Conservation (phyloP, 2,888 invertebrate species). For the Phortica okadai region DNA sequence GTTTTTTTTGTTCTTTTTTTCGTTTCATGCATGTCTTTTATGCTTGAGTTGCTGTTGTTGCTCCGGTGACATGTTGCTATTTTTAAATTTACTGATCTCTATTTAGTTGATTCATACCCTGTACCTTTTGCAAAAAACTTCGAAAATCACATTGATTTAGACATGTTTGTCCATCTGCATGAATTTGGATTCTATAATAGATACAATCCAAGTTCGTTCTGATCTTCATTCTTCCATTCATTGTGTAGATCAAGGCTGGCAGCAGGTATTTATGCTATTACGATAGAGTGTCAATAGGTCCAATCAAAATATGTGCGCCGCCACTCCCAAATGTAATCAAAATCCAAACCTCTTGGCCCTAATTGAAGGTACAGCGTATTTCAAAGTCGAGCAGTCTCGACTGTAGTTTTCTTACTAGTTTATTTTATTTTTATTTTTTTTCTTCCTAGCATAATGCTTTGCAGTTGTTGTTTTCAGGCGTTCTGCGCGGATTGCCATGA, state of each 20-base stretch:
- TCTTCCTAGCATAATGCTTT: slow-evolving; percentile 60
- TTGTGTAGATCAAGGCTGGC: too few relatives aligned
- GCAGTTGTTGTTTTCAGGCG: slow-evolving; percentile 17
- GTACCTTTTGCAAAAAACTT: too few relatives aligned
- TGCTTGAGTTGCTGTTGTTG: slow-evolving; percentile 36
- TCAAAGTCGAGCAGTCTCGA: background rate
- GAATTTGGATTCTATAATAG: too few relatives aligned
- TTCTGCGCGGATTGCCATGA: slow-evolving; percentile 55
- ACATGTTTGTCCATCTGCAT: too few relatives aligned
- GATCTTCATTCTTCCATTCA: too few relatives aligned
- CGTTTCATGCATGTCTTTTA: slow-evolving; percentile 28
- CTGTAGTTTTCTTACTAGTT: slow-evolving; percentile 23
- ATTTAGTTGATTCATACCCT: too few relatives aligned
- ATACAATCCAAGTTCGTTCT: too few relatives aligned
- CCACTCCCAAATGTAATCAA: too few relatives aligned
- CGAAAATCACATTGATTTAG: too few relatives aligned
- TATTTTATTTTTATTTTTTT: slow-evolving; percentile 44
- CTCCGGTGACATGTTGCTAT: slow-evolving; percentile 63
- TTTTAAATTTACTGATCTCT: slow-evolving; percentile 53
- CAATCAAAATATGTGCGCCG: too few relatives aligned
- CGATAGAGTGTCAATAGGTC: too few relatives aligned
- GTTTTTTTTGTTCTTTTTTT: slow-evolving; percentile 26
- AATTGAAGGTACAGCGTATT: background rate
- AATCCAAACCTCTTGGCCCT: background rate
- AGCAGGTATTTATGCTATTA: too few relatives aligned